phyloP scores from a whole-genome alignment of 2,113 vertebrate genomes.

The Puntigrus tetrazona region DNA sequence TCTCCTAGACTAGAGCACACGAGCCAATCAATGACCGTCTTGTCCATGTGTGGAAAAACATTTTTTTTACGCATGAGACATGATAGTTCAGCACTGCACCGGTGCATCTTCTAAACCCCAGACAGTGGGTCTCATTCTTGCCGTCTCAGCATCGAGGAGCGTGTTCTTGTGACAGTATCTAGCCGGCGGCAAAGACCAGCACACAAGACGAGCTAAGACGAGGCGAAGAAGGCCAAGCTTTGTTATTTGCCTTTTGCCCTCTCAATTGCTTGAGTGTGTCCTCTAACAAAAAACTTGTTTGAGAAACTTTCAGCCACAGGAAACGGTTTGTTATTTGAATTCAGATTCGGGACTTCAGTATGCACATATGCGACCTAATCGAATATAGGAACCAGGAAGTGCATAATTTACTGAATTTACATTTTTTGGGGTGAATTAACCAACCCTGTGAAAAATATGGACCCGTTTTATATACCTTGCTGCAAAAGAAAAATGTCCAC shows the following conservation, averaged over 20 bases:
- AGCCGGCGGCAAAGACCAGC: not conserved
- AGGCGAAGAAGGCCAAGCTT: conserved; percentile 1
- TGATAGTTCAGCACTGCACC: not conserved
- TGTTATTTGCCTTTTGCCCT: not conserved
- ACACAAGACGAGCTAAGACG: not conserved
- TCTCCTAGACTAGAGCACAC: not conserved
- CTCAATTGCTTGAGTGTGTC: not conserved
- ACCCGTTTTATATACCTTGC: too few species aligned
- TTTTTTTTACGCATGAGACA: not conserved
- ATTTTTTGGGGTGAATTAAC: too few species aligned
- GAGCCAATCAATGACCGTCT: not conserved
- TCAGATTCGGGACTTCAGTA: not conserved
- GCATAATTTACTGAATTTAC: not conserved
- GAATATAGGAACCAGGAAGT: not conserved
- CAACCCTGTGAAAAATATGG: too few species aligned
- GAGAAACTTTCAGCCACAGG: not conserved
- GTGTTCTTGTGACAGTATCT: conserved; percentile 12
- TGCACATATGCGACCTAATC: not conserved
- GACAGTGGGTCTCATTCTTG: not conserved
- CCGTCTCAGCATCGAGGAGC: not conserved
- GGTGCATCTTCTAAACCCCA: not conserved
- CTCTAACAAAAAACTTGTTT: not conserved
- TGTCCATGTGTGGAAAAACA: conserved; percentile 4
- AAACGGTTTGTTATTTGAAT: not conserved
- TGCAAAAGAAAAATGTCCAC: too few species aligned